Conservation (phyloP, 1,140 invertebrate genomes). For the Telenomus remus region DNA sequence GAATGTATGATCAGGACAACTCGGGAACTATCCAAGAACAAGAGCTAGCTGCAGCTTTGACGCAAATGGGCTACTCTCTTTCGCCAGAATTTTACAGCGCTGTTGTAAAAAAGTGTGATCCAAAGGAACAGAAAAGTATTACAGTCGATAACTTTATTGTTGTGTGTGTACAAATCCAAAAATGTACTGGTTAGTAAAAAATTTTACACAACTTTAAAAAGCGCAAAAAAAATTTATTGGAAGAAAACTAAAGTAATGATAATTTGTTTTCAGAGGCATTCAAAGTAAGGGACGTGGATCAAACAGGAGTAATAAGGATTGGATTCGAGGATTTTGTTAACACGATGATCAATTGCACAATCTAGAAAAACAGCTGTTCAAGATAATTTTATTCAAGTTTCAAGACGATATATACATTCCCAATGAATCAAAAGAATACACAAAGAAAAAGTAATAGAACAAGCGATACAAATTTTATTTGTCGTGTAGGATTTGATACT, state of each 20-base stretch:
- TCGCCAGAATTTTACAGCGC: constrained; percentile 85
- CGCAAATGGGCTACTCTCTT: constrained; percentile 92
- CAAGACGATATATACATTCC: too few relatives aligned
- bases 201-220: background rate
- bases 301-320: constrained; percentile 86
- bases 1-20: constrained; percentile 87
- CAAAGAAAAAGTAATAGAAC: too few relatives aligned
- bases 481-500: too few relatives aligned
- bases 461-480: too few relatives aligned
- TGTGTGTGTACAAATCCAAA: constrained; percentile 89
- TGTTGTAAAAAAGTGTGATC: constrained; percentile 82
- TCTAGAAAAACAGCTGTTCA: constrained; percentile 10
- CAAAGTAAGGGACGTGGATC: constrained; percentile 82
- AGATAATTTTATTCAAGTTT: too few relatives aligned
- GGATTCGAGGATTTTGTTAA: constrained; percentile 90
- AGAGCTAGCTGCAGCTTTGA: constrained; percentile 85
- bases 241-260: constrained; percentile 9
- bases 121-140: constrained; percentile 78
- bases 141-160: constrained; percentile 93
- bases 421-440: too few relatives aligned
- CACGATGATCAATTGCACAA: constrained; percentile 81
- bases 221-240: too few relatives aligned
- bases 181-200: constrained; percentile 78
- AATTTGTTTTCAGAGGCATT: constrained; percentile 83
- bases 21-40: constrained; percentile 88